Evolutionary conservation across 2,797 vertebrate species (phyloP).

Genomic region (Salmo trutta): DNA sequence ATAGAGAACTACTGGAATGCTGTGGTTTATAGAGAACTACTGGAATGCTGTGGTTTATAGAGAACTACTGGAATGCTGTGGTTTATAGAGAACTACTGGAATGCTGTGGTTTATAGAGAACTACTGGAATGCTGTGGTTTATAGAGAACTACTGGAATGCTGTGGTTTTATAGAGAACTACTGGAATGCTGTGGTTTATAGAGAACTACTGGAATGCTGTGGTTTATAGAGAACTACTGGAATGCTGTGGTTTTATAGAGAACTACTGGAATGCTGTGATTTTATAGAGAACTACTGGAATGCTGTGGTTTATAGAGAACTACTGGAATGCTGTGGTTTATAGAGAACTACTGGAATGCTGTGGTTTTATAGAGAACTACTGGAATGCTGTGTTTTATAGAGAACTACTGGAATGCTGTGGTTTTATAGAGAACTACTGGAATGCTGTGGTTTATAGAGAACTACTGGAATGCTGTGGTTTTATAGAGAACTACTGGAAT

Average conservation of each 20-base stretch:
- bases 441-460: constrained; percentile 42
- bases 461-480: constrained; percentile 38
- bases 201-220: constrained; percentile 41
- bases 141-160: constrained; percentile 44
- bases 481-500: constrained; percentile 46
- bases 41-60: constrained; percentile 43
- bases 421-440: constrained; percentile 41
- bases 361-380: constrained; percentile 35
- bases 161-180: constrained; percentile 34
- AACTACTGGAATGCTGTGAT: constrained; percentile 37
- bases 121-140: constrained; percentile 36
- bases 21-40: constrained; percentile 32
- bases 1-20: constrained; percentile 44
- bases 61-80: constrained; percentile 38
- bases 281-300: constrained; percentile 45
- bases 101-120: constrained; percentile 39
- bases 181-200: constrained; percentile 40
- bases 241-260: constrained; percentile 43
- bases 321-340: constrained; percentile 38
- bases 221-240: constrained; percentile 40
- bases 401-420: constrained; percentile 38
- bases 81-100: constrained; percentile 44
- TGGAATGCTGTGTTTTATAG: constrained; percentile 43
- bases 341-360: constrained; percentile 42
- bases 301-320: constrained; percentile 36